Evolutionary conservation across 2,113 vertebrate genomes (phyloP).

Genomic region (Eretmochelys imbricata): DNA sequence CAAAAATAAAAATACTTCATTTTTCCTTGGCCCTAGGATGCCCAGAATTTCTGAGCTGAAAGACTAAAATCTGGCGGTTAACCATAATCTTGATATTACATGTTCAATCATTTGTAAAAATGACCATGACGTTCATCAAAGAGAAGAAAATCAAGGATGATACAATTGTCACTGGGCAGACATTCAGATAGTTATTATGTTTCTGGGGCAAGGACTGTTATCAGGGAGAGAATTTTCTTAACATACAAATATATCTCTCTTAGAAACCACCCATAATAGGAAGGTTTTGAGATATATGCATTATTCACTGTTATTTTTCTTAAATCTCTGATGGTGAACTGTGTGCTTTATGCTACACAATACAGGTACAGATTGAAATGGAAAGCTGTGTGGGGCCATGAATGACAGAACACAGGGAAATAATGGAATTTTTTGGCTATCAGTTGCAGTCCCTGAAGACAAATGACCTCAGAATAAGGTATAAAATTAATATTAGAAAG

Average conservation of each 20-base stretch:
- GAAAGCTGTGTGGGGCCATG: not conserved
- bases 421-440: not conserved
- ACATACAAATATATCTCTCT: rapidly evolving
- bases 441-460: not conserved
- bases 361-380: not conserved
- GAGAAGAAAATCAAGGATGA: not conserved
- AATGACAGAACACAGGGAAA: not conserved
- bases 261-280: not conserved
- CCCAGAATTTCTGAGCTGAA: not conserved
- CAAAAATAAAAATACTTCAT: not conserved
- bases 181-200: rapidly evolving
- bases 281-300: not conserved
- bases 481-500: not conserved
- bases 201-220: not conserved
- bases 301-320: conserved; percentile 3
- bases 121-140: not conserved
- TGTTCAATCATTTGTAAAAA: not conserved
- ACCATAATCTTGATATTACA: not conserved
- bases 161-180: not conserved
- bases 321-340: not conserved
- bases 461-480: not conserved
- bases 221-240: not conserved
- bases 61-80: not conserved
- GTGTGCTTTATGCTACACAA: not conserved
- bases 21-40: not conserved